Percentiles rank a stretch among this genome's conserved stretches.
phyloP scores from a whole-genome alignment of 2,797 vertebrate species.

The Schizopygopsis malacanthus region DNA sequence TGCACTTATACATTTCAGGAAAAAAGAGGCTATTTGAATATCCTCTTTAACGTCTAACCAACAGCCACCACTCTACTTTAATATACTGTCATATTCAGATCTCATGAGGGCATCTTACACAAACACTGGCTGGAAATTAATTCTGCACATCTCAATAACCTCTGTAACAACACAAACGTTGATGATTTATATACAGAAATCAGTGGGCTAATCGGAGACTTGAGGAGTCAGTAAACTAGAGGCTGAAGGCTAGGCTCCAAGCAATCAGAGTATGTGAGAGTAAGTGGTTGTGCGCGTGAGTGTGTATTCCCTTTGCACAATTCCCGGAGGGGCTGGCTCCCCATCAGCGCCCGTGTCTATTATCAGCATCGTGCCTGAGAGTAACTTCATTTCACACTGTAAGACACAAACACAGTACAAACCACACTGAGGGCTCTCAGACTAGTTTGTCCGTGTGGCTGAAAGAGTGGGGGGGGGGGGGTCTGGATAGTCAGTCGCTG shows the following conservation, averaged over 20 bases:
- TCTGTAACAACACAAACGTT: conserved; percentile 8
- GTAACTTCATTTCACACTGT: conserved; percentile 72
- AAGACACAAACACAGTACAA: conserved; percentile 66
- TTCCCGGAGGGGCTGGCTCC: conserved; percentile 67
- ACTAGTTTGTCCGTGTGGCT: conserved; percentile 56
- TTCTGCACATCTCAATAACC: neutral
- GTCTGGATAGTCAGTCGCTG: conserved; percentile 62
- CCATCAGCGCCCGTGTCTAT: conserved; percentile 72
- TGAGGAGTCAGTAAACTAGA: conserved; percentile 39
- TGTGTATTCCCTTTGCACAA: conserved; percentile 64
- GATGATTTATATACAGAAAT: conserved; percentile 31
- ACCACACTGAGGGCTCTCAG: conserved; percentile 53
- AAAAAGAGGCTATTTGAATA: neutral
- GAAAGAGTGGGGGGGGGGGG: conserved; percentile 48
- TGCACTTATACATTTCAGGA: neutral
- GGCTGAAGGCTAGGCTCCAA: conserved; percentile 48
- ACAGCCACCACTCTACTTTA: neutral
- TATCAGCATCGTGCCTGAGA: conserved; percentile 69
- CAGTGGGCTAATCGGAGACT: conserved; percentile 39
- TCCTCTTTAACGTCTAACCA: neutral
- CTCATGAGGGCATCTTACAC: neutral
- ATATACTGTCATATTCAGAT: conserved; percentile 7
- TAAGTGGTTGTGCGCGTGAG: conserved; percentile 60
- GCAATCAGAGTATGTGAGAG: conserved; percentile 41
- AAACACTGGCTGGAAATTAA: conserved; percentile 27